Base-by-base conservation (phyloP, 2,113 vertebrate species). In the Perca schrenkii region DNA sequence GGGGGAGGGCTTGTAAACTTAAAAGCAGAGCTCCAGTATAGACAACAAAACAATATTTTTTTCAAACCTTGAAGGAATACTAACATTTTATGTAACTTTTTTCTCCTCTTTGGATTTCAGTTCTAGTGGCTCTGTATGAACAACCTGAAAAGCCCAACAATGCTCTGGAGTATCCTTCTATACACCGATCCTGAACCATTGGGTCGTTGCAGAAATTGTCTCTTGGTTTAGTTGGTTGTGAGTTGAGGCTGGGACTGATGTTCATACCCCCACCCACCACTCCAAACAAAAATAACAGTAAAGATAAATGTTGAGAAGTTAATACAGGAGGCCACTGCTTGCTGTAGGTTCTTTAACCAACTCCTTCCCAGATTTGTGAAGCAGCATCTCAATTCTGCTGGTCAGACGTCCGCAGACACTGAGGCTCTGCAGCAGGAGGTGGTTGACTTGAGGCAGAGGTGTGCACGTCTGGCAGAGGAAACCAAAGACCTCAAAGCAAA, bases 91-190 rank as follows among this genome's bases (percentile, higher is more conserved):
- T 64, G 22, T 6, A 53, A 50, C 12, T 8, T 0, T 47, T 64
- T 43, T 65, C 88, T 91, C 50, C 12, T 50, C 8, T 14, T 14
- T 79, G 16, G 47, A 46, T 94, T 95, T 83, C 94, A 99, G 98
- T 98, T 74, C 86, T 99, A 86, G 97, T 99, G 89, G 95, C 96
- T 79, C 91, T 99, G 73, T 99, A 98, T 85, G 97, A 99, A 95
- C 96, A 97, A 86, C 95, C 95, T 74, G 98, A 99, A 74, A 98
- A 97, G 94, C 98, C 98, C 89, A 96, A 66, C 72, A 97, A 98
- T 90, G 97, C 98, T 75, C 86, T 99, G 93, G 98, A 98, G 98
- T 99, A 99, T 99, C 98, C 97, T 98, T 89, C 92, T 3, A 40
- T 14, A 52, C 57, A 36, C 19, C 2, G 19, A 40, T 11, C n/a